Evolutionary conservation across 1,140 invertebrate genomes (phyloP).

Genomic region (Lordiphosa clarofinis): DNA sequence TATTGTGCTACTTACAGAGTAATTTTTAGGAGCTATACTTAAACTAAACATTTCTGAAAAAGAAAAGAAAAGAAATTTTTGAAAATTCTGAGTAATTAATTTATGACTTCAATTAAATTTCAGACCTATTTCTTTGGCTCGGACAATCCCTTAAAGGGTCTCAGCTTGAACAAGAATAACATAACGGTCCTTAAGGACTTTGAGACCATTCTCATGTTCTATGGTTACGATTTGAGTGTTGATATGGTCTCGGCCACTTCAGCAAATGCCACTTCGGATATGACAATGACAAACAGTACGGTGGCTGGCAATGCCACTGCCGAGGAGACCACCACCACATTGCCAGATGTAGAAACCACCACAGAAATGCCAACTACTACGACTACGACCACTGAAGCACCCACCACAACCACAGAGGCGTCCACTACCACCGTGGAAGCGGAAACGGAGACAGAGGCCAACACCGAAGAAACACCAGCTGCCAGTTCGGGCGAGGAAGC

Average conservation of each 20-base stretch:
- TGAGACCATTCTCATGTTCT: constrained; percentile 86
- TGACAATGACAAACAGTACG: constrained; percentile 32
- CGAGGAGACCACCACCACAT: constrained; percentile 40
- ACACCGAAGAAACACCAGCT: constrained; percentile 33
- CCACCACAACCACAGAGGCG: constrained; percentile 43
- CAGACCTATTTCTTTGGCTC: constrained; percentile 90
- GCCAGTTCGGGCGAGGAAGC: constrained; percentile 29
- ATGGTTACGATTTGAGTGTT: constrained; percentile 86
- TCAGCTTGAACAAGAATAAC: constrained; percentile 88
- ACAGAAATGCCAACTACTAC: constrained; percentile 39
- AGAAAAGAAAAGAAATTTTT: constrained; percentile 1
- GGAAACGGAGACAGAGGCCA: constrained; percentile 41
- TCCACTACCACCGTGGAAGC: constrained; percentile 26
- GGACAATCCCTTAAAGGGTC: constrained; percentile 88
- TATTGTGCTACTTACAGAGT: constrained; percentile 6
- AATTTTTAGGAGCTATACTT: background rate
- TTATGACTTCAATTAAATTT: constrained; percentile 36
- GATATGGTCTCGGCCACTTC: constrained; percentile 65
- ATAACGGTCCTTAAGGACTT: constrained; percentile 86
- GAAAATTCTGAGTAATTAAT: background rate
- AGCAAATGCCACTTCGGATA: constrained; percentile 31
- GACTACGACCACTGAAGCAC: constrained; percentile 48
- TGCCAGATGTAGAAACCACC: constrained; percentile 39
- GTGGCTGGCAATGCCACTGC: constrained; percentile 44
- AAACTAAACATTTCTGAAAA: background rate